A percentile compares a stretch with the other conserved stretches of the same genome.
Evolutionary conservation across 1,140 invertebrate species (phyloP).

Genomic region (Pogonognathellus flavescens): DNA sequence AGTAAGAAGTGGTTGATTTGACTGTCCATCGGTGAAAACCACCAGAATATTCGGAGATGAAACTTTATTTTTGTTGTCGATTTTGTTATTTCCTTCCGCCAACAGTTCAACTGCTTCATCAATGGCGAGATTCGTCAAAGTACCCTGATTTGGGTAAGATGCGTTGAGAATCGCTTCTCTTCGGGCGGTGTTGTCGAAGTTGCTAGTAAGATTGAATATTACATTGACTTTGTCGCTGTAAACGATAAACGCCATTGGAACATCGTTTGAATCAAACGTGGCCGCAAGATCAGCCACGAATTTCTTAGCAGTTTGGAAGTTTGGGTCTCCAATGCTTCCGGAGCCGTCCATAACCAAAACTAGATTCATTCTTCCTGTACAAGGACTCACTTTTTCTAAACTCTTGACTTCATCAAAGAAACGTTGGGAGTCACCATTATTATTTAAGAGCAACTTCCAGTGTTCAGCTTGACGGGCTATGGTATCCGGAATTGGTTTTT

Average conservation of each 20-base stretch:
- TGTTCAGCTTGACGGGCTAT: conserved; percentile 8
- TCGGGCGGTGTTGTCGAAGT: not conserved
- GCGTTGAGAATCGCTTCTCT: not conserved
- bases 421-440: not conserved
- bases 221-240: not conserved
- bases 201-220: not conserved
- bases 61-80: not conserved
- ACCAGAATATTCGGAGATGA: not conserved
- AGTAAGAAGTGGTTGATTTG: not conserved
- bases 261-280: not conserved
- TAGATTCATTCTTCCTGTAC: conserved; percentile 46
- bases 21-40: conserved; percentile 54
- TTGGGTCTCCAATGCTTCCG: not conserved
- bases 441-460: conserved; percentile 10
- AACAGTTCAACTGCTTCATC: not conserved
- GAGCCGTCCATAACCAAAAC: conserved; percentile 52
- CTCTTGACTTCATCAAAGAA: not conserved
- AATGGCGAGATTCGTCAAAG: conserved; percentile 36
- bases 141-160: not conserved
- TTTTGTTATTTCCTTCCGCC: too few species aligned
- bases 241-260: conserved; percentile 22
- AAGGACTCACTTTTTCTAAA: not conserved
- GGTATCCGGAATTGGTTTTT: not conserved
- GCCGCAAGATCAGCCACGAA: conserved; percentile 27
- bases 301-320: conserved; percentile 39